Conservation (phyloP, 2,888 invertebrate genomes). For the Sycophila texana region DNA sequence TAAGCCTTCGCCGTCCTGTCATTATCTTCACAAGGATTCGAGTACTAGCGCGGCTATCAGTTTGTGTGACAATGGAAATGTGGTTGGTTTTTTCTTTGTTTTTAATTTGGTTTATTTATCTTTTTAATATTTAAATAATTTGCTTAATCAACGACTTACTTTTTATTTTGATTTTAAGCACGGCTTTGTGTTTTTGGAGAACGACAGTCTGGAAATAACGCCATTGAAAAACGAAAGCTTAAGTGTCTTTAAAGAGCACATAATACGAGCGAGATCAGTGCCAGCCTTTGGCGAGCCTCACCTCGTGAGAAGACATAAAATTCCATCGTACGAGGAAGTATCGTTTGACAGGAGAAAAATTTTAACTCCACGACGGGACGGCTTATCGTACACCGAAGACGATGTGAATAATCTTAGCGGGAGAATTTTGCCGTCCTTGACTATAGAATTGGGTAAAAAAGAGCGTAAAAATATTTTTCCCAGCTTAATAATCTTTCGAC, state of each 20-base stretch:
- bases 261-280: conserved; percentile 58
- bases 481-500: too few species aligned
- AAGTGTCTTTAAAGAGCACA: conserved; percentile 52
- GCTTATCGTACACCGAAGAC: neutral
- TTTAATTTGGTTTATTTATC: neutral
- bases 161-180: conserved; percentile 75
- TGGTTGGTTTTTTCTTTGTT: conserved; percentile 77
- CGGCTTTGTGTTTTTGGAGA: conserved; percentile 82
- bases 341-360: neutral
- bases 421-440: conserved; percentile 69
- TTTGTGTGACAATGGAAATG: conserved; percentile 80
- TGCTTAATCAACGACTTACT: neutral
- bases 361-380: neutral
- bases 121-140: neutral
- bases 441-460: conserved; percentile 78
- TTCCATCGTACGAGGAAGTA: neutral
- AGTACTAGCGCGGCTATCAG: conserved; percentile 82
- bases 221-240: conserved; percentile 76
- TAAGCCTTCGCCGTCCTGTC: conserved; percentile 77
- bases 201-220: conserved; percentile 83
- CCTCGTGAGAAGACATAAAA: conserved; percentile 75
- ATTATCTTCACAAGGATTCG: conserved; percentile 81
- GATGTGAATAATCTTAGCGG: neutral
- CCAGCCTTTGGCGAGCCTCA: conserved; percentile 77
- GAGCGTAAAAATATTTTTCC: neutral